Conservation (phyloP, 2,888 invertebrate genomes). For the Bugulina stolonifera region DNA sequence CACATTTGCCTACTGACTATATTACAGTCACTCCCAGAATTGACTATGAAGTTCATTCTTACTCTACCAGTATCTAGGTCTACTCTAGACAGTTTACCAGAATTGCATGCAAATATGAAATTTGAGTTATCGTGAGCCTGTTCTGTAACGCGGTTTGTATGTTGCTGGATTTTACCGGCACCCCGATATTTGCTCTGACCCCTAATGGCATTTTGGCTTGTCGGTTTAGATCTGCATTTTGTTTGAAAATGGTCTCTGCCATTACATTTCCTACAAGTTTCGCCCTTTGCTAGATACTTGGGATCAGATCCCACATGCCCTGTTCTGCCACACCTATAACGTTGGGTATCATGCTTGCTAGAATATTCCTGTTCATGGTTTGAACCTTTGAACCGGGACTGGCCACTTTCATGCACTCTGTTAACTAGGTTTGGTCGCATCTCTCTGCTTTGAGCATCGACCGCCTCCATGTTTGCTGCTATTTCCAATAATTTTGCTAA, state of each 20-base stretch:
- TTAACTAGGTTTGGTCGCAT: not conserved
- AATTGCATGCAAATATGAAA: not conserved
- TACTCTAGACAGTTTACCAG: not conserved
- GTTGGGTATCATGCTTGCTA: not conserved
- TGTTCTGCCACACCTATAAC: not conserved
- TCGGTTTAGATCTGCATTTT: not conserved
- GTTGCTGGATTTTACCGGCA: not conserved
- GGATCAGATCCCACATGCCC: not conserved
- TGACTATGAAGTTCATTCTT: not conserved
- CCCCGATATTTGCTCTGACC: not conserved
- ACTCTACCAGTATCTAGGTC: not conserved
- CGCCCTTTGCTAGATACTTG: no score
- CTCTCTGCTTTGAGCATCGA: not conserved
- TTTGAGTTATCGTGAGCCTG: no score
- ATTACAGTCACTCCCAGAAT: not conserved
- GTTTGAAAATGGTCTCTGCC: not conserved
- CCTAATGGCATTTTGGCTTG: not conserved
- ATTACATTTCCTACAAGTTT: not conserved
- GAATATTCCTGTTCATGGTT: not conserved
- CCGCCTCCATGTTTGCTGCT: not conserved
- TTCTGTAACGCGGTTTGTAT: no score
- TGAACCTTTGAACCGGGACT: not conserved
- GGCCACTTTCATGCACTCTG: no score
- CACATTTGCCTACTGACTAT: not conserved
- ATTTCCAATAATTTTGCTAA: not conserved